A percentile compares a stretch with the other conserved stretches of the same genome.
Evolutionary conservation across 1,140 invertebrate genomes (phyloP).

Genomic region (Orius insidiosus): DNA sequence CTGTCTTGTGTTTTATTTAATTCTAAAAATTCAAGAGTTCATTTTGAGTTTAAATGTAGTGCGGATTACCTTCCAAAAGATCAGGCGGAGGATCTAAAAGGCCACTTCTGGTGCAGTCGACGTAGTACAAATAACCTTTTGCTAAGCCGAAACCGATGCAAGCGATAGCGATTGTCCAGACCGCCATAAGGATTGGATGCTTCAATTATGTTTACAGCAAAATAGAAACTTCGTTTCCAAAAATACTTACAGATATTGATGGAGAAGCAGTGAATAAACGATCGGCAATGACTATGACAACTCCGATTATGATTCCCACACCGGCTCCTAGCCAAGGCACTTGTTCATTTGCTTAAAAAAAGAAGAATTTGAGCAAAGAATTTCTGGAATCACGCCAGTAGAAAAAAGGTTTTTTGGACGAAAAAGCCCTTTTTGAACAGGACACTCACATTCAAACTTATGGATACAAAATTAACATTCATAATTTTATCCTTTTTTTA

Average conservation of each 20-base stretch:
- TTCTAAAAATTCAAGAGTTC: conserved; percentile 4
- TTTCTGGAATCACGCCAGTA: too few relatives aligned
- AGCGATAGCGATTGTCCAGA: conserved; percentile 37
- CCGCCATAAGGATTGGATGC: conserved; percentile 40
- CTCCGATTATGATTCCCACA: conserved; percentile 51
- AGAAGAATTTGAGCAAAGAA: too few relatives aligned
- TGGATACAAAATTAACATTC: too few relatives aligned
- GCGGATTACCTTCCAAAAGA: conserved; percentile 26
- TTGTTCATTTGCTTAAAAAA: conserved; percentile 44
- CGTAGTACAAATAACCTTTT: conserved; percentile 34
- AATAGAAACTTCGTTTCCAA: conserved; percentile 2
- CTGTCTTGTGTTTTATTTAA: conserved; percentile 19
- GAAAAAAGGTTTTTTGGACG: too few relatives aligned
- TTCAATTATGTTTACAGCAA: conserved; percentile 22
- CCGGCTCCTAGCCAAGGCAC: conserved; percentile 58
- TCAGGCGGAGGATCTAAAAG: conserved; percentile 36
- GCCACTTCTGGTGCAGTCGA: conserved; percentile 32
- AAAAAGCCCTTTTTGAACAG: too few relatives aligned
- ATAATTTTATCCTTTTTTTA: too few relatives aligned
- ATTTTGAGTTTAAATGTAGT: conserved; percentile 18
- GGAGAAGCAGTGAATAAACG: conserved; percentile 45
- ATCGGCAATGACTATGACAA: conserved; percentile 50
- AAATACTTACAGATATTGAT: conserved; percentile 39
- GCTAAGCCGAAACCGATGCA: conserved; percentile 38
- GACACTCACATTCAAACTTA: too few relatives aligned